Conservation (phyloP, 1,140 invertebrate genomes). For the Drosophila hydei region DNA sequence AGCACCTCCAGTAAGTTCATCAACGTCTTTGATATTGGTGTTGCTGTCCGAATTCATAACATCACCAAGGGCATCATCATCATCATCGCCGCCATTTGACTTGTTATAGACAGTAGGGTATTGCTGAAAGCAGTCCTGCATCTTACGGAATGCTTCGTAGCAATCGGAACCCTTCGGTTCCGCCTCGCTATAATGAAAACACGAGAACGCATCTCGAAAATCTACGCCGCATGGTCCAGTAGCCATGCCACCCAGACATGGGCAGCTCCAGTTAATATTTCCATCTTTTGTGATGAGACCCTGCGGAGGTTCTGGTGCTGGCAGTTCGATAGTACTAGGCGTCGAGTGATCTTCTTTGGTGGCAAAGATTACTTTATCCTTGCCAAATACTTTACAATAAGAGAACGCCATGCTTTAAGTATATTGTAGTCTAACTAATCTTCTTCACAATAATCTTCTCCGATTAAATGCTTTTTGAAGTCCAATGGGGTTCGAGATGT, state of each 20-base stretch:
- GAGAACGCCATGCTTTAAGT: constrained; percentile 84
- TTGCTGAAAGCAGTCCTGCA: constrained; percentile 96
- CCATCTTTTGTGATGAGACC: constrained; percentile 94
- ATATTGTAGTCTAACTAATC: background rate
- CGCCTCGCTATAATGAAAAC: constrained; percentile 93
- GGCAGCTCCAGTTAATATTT: constrained; percentile 98
- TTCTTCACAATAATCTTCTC: constrained; percentile 21
- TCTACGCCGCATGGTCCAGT: constrained; percentile 96
- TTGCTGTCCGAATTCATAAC: constrained; percentile 51
- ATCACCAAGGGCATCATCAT: constrained; percentile 58
- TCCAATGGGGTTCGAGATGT: constrained; percentile 75
- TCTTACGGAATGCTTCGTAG: constrained; percentile 93
- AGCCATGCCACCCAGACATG: constrained; percentile 97
- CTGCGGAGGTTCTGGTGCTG: constrained; percentile 89
- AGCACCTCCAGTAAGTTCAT: constrained; percentile 38
- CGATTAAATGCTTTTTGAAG: constrained; percentile 36
- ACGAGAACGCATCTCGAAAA: constrained; percentile 97
- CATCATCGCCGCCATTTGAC: constrained; percentile 86
- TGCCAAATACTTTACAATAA: constrained; percentile 85
- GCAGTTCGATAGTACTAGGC: constrained; percentile 89
- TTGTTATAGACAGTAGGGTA: constrained; percentile 95
- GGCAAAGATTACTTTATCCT: constrained; percentile 94
- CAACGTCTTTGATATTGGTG: constrained; percentile 32
- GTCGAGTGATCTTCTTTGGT: constrained; percentile 90
- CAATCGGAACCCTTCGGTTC: constrained; percentile 96